A percentile compares a stretch with the other conserved stretches of the same genome.
phyloP scores from a whole-genome alignment of 2,113 vertebrate genomes.

The Speoplatyrhinus poulsoni region DNA sequence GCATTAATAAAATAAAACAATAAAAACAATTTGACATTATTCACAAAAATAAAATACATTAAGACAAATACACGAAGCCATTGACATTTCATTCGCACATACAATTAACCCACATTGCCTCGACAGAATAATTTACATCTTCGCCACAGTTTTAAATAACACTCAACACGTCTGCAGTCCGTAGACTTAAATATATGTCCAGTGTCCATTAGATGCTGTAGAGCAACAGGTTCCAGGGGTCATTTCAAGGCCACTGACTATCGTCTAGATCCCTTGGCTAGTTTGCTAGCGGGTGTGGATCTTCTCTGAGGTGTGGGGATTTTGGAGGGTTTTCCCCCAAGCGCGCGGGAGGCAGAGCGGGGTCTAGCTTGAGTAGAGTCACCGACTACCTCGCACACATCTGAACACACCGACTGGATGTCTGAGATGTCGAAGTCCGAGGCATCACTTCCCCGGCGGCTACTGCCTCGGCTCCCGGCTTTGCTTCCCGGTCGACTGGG shows the following conservation, averaged over 20 bases:
- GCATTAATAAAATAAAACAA: slow-evolving; percentile 79
- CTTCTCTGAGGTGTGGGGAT: slow-evolving; percentile 93
- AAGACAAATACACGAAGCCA: slow-evolving; percentile 95
- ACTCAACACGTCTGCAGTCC: slow-evolving; percentile 79
- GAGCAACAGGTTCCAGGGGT: slow-evolving; percentile 54
- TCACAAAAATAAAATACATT: slow-evolving; percentile 90
- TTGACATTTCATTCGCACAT: slow-evolving; percentile 89
- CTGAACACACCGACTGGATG: slow-evolving; percentile 96
- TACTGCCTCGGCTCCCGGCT: slow-evolving; percentile 95
- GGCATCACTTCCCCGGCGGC: slow-evolving; percentile 92
- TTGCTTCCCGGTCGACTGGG: slow-evolving; percentile 92
- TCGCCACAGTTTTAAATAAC: slow-evolving; percentile 87
- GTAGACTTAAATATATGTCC: slow-evolving; percentile 63
- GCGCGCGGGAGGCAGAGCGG: slow-evolving; percentile 83
- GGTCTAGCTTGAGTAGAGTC: slow-evolving; percentile 79
- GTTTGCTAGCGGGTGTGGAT: slow-evolving; percentile 84
- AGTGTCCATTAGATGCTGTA: slow-evolving; percentile 59
- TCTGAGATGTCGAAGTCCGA: slow-evolving; percentile 99
- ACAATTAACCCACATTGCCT: slow-evolving; percentile 91
- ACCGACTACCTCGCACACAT: slow-evolving; percentile 86
- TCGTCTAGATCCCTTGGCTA: slow-evolving; percentile 90
- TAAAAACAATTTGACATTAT: slow-evolving; percentile 82
- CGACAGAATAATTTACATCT: slow-evolving; percentile 98
- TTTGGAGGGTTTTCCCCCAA: slow-evolving; percentile 89
- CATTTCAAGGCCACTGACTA: slow-evolving; percentile 80